Conservation (phyloP, 2,888 invertebrate species). For the Nomada fabriciana region DNA sequence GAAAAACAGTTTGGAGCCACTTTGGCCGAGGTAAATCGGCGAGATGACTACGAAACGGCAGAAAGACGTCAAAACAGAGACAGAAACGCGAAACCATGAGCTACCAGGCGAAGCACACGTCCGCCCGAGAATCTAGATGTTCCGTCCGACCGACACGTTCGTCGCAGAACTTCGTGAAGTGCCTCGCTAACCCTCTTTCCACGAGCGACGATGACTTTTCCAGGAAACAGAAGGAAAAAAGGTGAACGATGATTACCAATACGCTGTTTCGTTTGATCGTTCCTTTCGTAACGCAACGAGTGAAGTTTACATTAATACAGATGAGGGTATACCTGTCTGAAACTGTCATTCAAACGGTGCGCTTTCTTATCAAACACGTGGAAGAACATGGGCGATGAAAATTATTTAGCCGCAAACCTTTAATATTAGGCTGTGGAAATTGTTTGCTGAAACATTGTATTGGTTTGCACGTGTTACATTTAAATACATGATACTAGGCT, state of each 20-base stretch:
- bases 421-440: background rate
- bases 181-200: constrained; percentile 64
- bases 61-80: constrained; percentile 11
- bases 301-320: constrained; percentile 25
- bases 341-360: background rate
- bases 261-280: background rate
- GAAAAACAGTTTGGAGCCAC: constrained; percentile 42
- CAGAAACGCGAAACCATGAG: constrained; percentile 53
- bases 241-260: background rate
- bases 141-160: constrained; percentile 72
- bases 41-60: constrained; percentile 65
- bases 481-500: too few relatives aligned
- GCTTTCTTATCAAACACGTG: background rate
- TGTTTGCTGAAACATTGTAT: background rate
- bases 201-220: constrained; percentile 34
- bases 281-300: background rate
- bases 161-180: constrained; percentile 78
- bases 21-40: constrained; percentile 56
- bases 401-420: background rate
- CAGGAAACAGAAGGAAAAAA: background rate
- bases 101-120: constrained; percentile 75
- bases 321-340: constrained; percentile 2
- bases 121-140: constrained; percentile 77
- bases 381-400: background rate
- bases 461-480: background rate